Conservation (phyloP, 2,888 invertebrate species). For the Cosmia pyralina region DNA sequence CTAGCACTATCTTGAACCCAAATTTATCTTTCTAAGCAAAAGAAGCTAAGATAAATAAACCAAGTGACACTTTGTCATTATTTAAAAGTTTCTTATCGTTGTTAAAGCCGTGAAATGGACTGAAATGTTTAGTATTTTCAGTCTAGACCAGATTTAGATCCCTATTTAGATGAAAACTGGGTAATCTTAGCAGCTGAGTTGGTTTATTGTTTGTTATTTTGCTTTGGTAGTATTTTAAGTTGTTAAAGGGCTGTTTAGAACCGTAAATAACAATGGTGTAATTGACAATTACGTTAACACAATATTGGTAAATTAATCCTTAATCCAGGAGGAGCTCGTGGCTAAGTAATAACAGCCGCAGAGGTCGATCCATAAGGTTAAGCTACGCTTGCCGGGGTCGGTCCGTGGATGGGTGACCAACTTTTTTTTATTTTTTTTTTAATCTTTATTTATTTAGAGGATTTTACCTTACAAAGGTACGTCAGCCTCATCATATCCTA, state of each 20-base stretch:
- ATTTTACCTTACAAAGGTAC: too few relatives aligned
- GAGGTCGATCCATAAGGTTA: too few relatives aligned
- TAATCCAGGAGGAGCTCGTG: neutral
- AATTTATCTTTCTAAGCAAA: conserved; percentile 24
- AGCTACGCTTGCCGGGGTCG: too few relatives aligned
- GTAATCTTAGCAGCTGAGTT: conserved; percentile 30
- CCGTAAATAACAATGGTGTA: neutral
- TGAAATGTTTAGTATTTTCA: conserved; percentile 51
- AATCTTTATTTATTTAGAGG: too few relatives aligned
- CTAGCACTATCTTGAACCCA: conserved; percentile 11
- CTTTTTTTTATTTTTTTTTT: too few relatives aligned
- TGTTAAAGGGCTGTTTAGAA: neutral
- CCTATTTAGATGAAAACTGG: conserved; percentile 48
- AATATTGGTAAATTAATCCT: neutral
- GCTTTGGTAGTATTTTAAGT: neutral
- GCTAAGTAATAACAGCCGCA: too few relatives aligned
- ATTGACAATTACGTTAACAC: neutral
- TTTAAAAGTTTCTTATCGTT: conserved; percentile 50
- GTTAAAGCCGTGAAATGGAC: conserved; percentile 45
- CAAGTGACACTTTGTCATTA: conserved; percentile 39
- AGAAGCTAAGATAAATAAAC: conserved; percentile 32
- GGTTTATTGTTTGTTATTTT: conserved; percentile 35
- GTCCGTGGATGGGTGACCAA: too few relatives aligned
- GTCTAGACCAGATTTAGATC: conserved; percentile 59
- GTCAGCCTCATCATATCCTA: too few relatives aligned